Conservation (phyloP, 2,113 vertebrate species). For the Perccottus glenii region DNA sequence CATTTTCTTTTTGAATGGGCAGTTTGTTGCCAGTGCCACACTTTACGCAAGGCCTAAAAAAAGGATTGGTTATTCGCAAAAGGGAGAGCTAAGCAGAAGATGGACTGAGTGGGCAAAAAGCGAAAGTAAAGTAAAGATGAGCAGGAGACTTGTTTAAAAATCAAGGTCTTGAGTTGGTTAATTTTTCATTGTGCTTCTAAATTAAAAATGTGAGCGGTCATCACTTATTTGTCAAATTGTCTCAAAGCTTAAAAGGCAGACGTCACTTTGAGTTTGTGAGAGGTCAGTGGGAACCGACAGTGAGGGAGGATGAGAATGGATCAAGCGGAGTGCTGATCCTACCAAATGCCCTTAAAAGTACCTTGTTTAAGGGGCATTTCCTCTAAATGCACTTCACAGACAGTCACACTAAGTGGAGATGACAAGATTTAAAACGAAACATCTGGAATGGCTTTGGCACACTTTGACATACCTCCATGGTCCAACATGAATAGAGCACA, state of each 20-base stretch:
- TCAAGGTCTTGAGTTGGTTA: conserved; percentile 72
- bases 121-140: conserved; percentile 19
- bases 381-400: conserved; percentile 65
- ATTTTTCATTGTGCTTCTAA: conserved; percentile 79
- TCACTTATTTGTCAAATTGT: conserved; percentile 82
- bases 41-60: conserved; percentile 70
- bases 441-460: conserved; percentile 73
- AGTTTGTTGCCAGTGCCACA: conserved; percentile 51
- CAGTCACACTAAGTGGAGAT: conserved; percentile 69
- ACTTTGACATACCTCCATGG: conserved; percentile 55
- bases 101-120: neutral
- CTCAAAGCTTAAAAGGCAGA: conserved; percentile 66
- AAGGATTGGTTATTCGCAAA: conserved; percentile 69
- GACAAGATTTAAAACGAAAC: conserved; percentile 72
- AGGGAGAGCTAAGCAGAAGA: conserved; percentile 6
- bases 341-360: conserved; percentile 62
- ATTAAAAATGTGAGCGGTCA: conserved; percentile 83
- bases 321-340: conserved; percentile 66
- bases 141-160: conserved; percentile 63
- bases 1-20: conserved; percentile 46
- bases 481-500: conserved; percentile 48
- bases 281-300: conserved; percentile 60
- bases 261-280: conserved; percentile 75
- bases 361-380: conserved; percentile 67
- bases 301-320: conserved; percentile 45